A percentile compares a stretch with the other conserved stretches of the same genome.
Conservation (phyloP, 2,888 invertebrate species). For the Nycteola revayana region DNA sequence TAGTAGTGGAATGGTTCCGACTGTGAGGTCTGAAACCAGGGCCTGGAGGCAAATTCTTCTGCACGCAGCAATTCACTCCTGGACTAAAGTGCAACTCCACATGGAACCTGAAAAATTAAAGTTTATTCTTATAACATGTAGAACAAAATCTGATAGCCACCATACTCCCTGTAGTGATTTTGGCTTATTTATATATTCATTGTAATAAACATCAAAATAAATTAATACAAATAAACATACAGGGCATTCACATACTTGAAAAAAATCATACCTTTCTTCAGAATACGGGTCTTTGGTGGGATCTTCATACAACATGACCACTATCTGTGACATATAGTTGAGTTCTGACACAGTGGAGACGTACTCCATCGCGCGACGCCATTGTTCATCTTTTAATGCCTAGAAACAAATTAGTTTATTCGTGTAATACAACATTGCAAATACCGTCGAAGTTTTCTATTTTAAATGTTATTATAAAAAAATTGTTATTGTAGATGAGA, state of each 20-base stretch:
- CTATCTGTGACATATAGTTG: conserved; percentile 99
- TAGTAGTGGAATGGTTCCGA: conserved; percentile 89
- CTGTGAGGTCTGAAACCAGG: conserved; percentile 96
- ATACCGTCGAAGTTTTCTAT: too few relatives aligned
- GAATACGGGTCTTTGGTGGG: conserved; percentile 96
- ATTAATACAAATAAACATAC: too few relatives aligned
- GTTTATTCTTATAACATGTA: too few relatives aligned
- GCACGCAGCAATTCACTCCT: conserved; percentile 97
- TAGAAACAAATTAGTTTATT: too few relatives aligned
- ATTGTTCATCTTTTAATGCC: conserved; percentile 95
- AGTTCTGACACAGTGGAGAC: conserved; percentile 98
- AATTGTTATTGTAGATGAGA: too few relatives aligned
- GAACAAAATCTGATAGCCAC: too few relatives aligned
- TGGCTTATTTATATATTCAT: too few relatives aligned
- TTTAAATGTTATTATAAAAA: too few relatives aligned
- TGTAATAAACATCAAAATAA: too few relatives aligned
- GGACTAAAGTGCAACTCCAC: conserved; percentile 99
- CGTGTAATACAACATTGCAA: too few relatives aligned
- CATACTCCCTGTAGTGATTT: too few relatives aligned
- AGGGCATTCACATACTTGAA: too few relatives aligned
- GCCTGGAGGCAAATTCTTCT: conserved; percentile 95
- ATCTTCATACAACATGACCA: conserved; percentile 99
- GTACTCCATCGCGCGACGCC: conserved; percentile 99
- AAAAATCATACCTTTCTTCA: conserved; percentile 84
- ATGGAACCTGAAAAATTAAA: conserved; percentile 94